phyloP scores from a whole-genome alignment of 2,113 vertebrate species.

The Tragelaphus strepsiceros region DNA sequence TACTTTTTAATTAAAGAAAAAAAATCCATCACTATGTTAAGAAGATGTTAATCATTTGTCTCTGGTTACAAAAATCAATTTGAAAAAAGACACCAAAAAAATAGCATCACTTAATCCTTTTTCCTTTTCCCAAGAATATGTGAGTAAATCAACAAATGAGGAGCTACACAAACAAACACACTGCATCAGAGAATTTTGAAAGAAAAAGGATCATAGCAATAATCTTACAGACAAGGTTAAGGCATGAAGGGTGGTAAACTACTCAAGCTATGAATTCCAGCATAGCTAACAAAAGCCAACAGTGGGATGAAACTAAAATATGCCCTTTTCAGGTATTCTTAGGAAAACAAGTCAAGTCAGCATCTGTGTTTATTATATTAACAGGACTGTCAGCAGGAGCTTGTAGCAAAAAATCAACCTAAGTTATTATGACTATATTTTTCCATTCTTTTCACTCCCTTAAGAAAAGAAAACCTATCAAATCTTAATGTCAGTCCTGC shows the following conservation, averaged over 20 bases:
- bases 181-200: not conserved
- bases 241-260: not conserved
- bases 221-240: not conserved
- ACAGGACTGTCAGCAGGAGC: not conserved
- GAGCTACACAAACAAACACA: not conserved
- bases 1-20: not conserved
- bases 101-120: not conserved
- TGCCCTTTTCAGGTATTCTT: not conserved
- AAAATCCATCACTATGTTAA: not conserved
- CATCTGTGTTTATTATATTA: not conserved
- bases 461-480: not conserved
- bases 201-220: not conserved
- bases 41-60: not conserved
- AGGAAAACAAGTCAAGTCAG: not conserved
- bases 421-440: not conserved
- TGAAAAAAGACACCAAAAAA: not conserved
- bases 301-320: not conserved
- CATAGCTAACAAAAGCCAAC: not conserved
- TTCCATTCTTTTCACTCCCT: constrained; percentile 21
- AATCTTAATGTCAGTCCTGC: not conserved
- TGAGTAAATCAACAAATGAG: not conserved
- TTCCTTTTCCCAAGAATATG: not conserved
- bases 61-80: not conserved
- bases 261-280: not conserved
- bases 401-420: not conserved